Evolutionary conservation across 2,888 invertebrate species (phyloP), one percentile per base, ranked within the genome.

Genomic region (Cerastoderma edule): DNA sequence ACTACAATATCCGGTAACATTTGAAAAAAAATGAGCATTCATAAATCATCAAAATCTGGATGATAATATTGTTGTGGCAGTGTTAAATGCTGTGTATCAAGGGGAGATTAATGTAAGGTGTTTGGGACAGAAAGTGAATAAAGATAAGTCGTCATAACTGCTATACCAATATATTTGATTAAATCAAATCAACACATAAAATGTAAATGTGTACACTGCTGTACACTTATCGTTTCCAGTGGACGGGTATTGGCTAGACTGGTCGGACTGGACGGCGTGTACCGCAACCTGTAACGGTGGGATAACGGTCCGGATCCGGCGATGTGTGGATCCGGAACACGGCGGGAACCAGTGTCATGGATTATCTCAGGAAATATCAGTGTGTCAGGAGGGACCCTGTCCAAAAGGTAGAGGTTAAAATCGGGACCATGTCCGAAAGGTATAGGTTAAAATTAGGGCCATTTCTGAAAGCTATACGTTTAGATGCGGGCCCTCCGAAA

Each of bases 261-360:
- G 80, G 80, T 66, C 76, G 10, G 68, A 50, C 1, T 80, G 80
- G 80, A 65, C 71, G 10, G 32, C 22, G 1, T 79, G 79, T 53
- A 64, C 63, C 19, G 22, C 32, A 4, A 67, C 73, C 22, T 80
- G 80, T 67, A 71, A 64, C 30, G 67, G 67, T 28, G 80, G 80
- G 2, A 56, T 35, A 46, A 56, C 50, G 4, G 24, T 28, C 8
- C 50, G 72, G 22, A 24, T 57, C 2, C 63, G 80, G 5, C 48
- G 54, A 1, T 80, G 80, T 67, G 73, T 27, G 28, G 46, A 66
- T 22, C 71, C 80, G 33, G 53, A 56, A 8, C 56, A 65, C 32
- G 73, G 67, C 27, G 75, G 80, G 6, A 8, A 10, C 35, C 3
- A 5, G 3, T 80, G 80, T 56, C n/a, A 8, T 22, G 80, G 80